These are phyloP conservation scores for Pteropus alecto DNA, from an alignment of 2,113 vertebrate species.

Conservation along the genomic window DNA sequence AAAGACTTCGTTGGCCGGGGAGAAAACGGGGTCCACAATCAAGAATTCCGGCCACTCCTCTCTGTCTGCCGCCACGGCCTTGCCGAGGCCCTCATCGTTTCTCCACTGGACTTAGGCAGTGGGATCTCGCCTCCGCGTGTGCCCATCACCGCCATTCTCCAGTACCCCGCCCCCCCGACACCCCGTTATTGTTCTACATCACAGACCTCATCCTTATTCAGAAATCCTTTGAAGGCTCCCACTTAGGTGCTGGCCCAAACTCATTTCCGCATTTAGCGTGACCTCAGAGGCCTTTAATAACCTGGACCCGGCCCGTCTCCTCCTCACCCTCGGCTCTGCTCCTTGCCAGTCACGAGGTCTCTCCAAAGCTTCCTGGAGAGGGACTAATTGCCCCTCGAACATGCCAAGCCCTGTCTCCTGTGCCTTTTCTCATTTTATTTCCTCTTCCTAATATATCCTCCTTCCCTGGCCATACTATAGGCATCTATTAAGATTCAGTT, in stretches of 20 bases:
- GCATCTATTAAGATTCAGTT: neutral
- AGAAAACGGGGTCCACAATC: neutral
- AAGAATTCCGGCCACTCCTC: neutral
- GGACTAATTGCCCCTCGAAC: neutral
- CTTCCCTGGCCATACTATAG: neutral
- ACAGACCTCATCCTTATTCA: neutral
- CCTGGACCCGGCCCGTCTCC: neutral
- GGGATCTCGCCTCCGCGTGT: neutral
- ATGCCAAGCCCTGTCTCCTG: neutral
- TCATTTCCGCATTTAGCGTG: neutral
- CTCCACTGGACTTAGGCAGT: neutral
- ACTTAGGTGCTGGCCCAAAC: neutral
- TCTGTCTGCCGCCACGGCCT: neutral
- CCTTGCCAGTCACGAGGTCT: neutral
- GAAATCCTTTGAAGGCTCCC: neutral
- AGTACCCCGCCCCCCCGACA: no score
- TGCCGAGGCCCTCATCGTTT: neutral
- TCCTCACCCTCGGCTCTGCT: neutral
- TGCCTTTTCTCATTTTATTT: neutral
- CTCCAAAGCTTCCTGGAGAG: neutral
- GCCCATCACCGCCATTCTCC: accelerated
- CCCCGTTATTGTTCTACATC: neutral
- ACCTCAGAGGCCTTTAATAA: neutral
- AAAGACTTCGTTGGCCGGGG: neutral
- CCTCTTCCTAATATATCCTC: neutral